phyloP scores from a whole-genome alignment of 2,797 vertebrate species.

The Austrolebias charrua region DNA sequence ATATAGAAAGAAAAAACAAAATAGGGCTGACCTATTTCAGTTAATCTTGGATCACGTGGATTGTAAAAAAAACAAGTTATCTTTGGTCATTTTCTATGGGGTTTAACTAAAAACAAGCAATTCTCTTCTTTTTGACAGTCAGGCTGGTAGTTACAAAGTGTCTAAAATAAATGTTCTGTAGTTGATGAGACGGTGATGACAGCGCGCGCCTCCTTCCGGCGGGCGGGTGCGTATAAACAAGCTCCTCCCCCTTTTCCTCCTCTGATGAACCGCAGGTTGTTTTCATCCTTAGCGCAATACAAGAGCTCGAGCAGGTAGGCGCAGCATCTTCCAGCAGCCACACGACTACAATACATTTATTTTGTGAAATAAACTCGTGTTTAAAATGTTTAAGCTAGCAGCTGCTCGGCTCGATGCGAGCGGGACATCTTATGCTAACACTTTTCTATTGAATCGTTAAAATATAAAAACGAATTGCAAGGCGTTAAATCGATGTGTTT shows the following conservation, averaged over 20 bases:
- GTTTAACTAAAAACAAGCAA: too few species aligned
- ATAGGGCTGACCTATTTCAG: too few species aligned
- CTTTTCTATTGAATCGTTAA: background rate
- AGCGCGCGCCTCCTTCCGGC: constrained; percentile 33
- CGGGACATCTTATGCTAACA: background rate
- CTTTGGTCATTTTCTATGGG: too few species aligned
- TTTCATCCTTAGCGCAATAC: constrained; percentile 44
- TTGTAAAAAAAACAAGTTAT: too few species aligned
- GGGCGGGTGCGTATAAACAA: constrained; percentile 48
- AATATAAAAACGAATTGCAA: background rate
- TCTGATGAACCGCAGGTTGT: constrained; percentile 18
- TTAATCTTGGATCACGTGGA: too few species aligned
- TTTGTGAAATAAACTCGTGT: background rate
- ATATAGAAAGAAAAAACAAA: too few species aligned
- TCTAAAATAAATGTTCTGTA: too few species aligned
- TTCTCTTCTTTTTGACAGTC: too few species aligned
- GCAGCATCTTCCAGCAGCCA: background rate
- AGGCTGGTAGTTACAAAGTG: too few species aligned
- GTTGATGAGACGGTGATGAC: too few species aligned
- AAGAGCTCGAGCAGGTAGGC: constrained; percentile 60
- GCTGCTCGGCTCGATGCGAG: background rate
- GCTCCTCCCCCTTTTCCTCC: constrained; percentile 39
- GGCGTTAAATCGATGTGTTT: background rate
- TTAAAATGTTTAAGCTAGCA: background rate
- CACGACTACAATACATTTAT: too few species aligned